Base-by-base conservation (phyloP, 2,113 vertebrate genomes). In the Chaenocephalus aceratus region DNA sequence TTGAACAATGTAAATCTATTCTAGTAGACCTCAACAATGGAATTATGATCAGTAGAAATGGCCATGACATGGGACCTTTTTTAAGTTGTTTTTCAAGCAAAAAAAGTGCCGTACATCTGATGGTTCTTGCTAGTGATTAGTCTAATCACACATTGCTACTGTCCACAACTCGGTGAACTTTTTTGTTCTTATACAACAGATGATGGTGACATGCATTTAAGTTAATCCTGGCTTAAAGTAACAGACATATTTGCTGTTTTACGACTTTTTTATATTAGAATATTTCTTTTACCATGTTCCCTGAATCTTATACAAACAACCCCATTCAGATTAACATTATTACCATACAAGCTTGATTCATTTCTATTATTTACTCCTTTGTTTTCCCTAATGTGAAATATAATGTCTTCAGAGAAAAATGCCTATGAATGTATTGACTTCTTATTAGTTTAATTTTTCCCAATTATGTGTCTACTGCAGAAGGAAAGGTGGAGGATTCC, bases 401-500 rank as follows among this genome's bases (percentile, higher is more conserved):
- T 12, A 16, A 16, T 41, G 36, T 62, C 34, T 44, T 10, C 16
- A 11, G 16, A 2, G 59, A 41, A n/a, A 44, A 18, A 62, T 1
- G 9, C 41, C n/a, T 18, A 11, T 36, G 18, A 11, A 8, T 1
- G 26, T 13, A 15, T 53, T 61, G 0, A 70, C 46, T 53, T 1
- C 30, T 34, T 60, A 21, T 79, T 3, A 11, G 34, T 36, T 64
- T 46, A 13, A 44, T 3, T 53, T 2, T 36, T 56, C 23, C 4
- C 23, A 21, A 36, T 36, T 59, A 10, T 88, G 51, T 88, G 4
- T 71, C 16, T 21, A 16, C 65, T 68, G 77, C 49, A 51, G 64
- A 54, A 66, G 58, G 75, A 77, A 75, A 53, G 36, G 23, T 1
- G 60, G 78, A 76, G 10, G 75, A 82, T 73, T 61, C 74, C 68